phyloP scores from a whole-genome alignment of 1,140 invertebrate species.

The Tenebrio molitor region DNA sequence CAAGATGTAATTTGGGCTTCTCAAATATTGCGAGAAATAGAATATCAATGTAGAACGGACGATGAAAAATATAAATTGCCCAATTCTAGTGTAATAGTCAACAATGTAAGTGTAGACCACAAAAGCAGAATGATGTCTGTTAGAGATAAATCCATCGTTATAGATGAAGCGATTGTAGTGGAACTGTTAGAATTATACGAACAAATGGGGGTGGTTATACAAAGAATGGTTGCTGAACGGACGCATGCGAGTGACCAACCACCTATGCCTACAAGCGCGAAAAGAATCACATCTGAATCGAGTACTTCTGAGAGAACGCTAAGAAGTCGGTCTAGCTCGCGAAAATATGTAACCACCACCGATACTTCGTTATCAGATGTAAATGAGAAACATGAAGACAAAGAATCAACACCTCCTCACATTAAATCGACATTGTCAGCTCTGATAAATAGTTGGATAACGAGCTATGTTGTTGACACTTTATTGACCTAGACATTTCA shows the following conservation, averaged over 20 bases:
- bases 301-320: not conserved
- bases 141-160: constrained; percentile 25
- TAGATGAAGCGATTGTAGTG: constrained; percentile 7
- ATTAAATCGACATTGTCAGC: constrained; percentile 7
- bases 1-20: constrained; percentile 44
- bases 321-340: not conserved
- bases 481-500: not conserved
- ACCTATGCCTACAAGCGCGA: too few species aligned
- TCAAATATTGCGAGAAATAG: constrained; percentile 39
- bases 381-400: not conserved
- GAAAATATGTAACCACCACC: not conserved
- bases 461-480: not conserved
- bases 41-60: constrained; percentile 6
- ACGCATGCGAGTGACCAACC: too few species aligned
- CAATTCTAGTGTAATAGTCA: not conserved
- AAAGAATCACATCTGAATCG: not conserved
- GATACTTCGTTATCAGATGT: not conserved
- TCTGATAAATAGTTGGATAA: not conserved
- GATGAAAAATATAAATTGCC: constrained; percentile 8
- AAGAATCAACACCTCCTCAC: not conserved
- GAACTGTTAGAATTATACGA: constrained; percentile 18
- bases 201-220: constrained; percentile 3
- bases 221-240: not conserved
- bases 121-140: not conserved
- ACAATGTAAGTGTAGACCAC: constrained; percentile 14